Percentiles rank a stretch among this genome's conserved stretches.
These are phyloP conservation scores for Craniophora ligustri DNA, from an alignment of 2,888 invertebrate species.

Conservation along the genomic window DNA sequence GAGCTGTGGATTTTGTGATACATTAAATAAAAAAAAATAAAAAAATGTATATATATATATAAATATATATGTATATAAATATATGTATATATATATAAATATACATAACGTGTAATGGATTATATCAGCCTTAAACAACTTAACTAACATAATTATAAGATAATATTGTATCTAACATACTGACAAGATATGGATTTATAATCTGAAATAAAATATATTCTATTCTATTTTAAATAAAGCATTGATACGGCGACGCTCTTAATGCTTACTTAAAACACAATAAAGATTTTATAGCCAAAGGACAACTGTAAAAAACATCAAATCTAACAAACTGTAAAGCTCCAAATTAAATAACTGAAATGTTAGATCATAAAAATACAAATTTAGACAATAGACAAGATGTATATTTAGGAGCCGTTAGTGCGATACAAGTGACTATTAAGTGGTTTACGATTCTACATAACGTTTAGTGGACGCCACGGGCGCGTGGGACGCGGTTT, in stretches of 20 bases:
- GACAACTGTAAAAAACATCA: constrained; percentile 29
- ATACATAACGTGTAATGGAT: too few relatives aligned
- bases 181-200: too few relatives aligned
- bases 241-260: neutral
- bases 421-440: constrained; percentile 60
- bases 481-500: constrained; percentile 52
- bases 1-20: too few relatives aligned
- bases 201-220: too few relatives aligned
- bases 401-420: constrained; percentile 41
- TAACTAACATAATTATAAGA: too few relatives aligned
- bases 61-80: too few relatives aligned
- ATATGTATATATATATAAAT: too few relatives aligned
- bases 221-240: too few relatives aligned
- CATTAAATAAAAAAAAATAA: too few relatives aligned
- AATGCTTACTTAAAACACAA: constrained; percentile 18
- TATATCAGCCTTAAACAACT: too few relatives aligned
- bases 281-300: constrained; percentile 27
- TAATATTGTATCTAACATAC: too few relatives aligned
- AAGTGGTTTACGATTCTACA: constrained; percentile 62
- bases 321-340: constrained; percentile 31
- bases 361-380: constrained; percentile 33
- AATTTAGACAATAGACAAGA: constrained; percentile 35
- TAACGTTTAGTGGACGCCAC: constrained; percentile 61
- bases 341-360: constrained; percentile 31
- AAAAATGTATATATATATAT: too few relatives aligned